Evolutionary conservation across 2,888 invertebrate genomes (phyloP), one percentile per base, ranked within the genome.

Genomic region (Lutraria lutraria): DNA sequence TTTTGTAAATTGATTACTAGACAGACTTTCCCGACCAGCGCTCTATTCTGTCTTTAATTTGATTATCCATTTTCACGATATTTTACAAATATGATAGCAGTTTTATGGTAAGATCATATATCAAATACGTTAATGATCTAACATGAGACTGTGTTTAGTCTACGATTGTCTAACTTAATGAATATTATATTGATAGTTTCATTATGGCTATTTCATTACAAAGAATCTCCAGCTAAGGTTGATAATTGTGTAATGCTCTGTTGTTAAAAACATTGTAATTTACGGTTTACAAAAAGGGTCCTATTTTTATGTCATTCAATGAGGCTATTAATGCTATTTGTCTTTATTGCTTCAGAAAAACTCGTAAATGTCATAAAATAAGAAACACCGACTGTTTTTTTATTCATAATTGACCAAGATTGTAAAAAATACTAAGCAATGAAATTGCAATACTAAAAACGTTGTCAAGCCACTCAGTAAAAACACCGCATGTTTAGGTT

Each of bases 301-400:
- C 0, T 68, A 68, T 25, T 25, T 68, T 60, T 60, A 68, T 68
- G 63, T 68, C 12, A 68, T 68, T 68, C 25, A 68, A 68, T 68
- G 13, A 25, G 25, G 63, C 43, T 8, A 43, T 43, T 43, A 68
- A n/a, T 68, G 12, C n/a, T 68, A 0, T 15, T n/a, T 25, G 25
- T 68, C 25, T 25, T 68, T 25, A 68, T 68, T 10, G 63, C 63
- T 25, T 25, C 25, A 68, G 12, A 68, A 68, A 68, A 68, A 25
- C 63, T 25, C 63, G 25, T n/a, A 68, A 25, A n/a, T 68, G 63
- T 68, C 63, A 68, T 68, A 68, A 68, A 68, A 68, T 68, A 68
- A 68, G n/a, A 25, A 68, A 68, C 63, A 68, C n/a, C 63, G 63
- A 68, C 25, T n/a, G 12, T 68, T 25, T 25, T 68, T 68, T 68